phyloP scores from a whole-genome alignment of 1,140 invertebrate species.

The Antheraea mylitta region DNA sequence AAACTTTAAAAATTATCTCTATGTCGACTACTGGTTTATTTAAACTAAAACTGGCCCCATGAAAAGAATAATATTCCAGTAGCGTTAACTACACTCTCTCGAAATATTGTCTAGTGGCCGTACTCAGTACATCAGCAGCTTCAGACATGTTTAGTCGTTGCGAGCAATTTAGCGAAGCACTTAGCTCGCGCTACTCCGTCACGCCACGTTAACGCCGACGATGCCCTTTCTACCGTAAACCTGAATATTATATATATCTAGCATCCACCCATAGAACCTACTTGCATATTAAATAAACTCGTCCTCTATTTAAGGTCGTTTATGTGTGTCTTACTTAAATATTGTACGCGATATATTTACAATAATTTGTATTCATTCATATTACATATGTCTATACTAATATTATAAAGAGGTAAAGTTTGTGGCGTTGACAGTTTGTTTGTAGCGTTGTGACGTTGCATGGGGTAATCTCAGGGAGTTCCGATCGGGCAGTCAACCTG shows the following conservation, averaged over 20 bases:
- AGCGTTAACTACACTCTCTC: not conserved
- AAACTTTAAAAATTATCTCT: too few relatives aligned
- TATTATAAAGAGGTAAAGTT: too few relatives aligned
- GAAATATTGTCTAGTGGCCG: constrained; percentile 5
- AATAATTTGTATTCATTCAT: too few relatives aligned
- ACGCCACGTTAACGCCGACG: constrained; percentile 40
- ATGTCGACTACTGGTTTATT: too few relatives aligned
- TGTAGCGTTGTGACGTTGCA: too few relatives aligned
- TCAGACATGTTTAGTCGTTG: constrained; percentile 29
- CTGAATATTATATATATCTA: constrained; percentile 15
- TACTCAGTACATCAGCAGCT: constrained; percentile 10
- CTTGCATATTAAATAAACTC: not conserved
- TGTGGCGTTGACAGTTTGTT: too few relatives aligned
- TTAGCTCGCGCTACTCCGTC: constrained; percentile 49
- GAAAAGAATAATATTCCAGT: too few relatives aligned
- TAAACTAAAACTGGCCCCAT: too few relatives aligned
- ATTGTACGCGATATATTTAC: not conserved
- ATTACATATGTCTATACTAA: too few relatives aligned
- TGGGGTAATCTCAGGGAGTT: too few relatives aligned
- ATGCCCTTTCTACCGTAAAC: constrained; percentile 22
- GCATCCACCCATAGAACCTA: not conserved
- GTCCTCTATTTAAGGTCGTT: not conserved
- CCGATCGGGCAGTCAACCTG: too few relatives aligned
- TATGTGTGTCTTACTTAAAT: not conserved
- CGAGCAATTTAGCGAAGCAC: constrained; percentile 53